A percentile compares a stretch with the other conserved stretches of the same genome.
Conservation (phyloP, 2,888 invertebrate genomes). For the Parnassius mnemosyne region DNA sequence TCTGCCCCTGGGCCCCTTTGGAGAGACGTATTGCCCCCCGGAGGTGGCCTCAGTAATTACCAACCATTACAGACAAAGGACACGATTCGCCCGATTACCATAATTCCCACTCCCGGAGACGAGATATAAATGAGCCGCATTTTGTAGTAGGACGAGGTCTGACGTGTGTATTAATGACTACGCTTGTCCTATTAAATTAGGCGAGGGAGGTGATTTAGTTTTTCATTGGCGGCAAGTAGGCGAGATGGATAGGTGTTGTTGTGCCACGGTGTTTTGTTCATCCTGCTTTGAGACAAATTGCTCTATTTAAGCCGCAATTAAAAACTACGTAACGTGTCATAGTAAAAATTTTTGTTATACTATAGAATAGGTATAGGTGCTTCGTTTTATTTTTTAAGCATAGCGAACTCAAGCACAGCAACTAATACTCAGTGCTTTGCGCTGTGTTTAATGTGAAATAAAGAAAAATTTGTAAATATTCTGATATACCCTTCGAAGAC, state of each 20-base stretch:
- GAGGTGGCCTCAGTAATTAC: slow-evolving; percentile 76
- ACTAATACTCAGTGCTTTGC: no score
- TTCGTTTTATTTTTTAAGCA: no score
- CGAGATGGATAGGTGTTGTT: slow-evolving; percentile 39
- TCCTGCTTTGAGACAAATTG: slow-evolving; percentile 33
- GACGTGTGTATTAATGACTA: slow-evolving; percentile 80
- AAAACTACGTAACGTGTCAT: neutral
- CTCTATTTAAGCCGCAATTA: slow-evolving; percentile 35
- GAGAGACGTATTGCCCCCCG: slow-evolving; percentile 69
- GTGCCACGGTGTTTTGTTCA: slow-evolving; percentile 32
- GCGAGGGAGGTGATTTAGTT: slow-evolving; percentile 77
- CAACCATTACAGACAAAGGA: slow-evolving; percentile 80
- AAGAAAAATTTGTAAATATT: no score
- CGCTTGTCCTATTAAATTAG: slow-evolving; percentile 79
- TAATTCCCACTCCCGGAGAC: slow-evolving; percentile 75
- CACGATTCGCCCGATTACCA: slow-evolving; percentile 78
- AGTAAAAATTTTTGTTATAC: no score
- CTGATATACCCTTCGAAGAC: no score
- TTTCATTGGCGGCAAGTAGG: slow-evolving; percentile 60
- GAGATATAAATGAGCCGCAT: slow-evolving; percentile 77
- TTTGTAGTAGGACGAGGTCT: slow-evolving; percentile 77
- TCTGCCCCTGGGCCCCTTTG: slow-evolving; percentile 61
- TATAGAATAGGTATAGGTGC: no score
- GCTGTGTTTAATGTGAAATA: no score
- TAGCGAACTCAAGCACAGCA: no score